Base-by-base conservation (phyloP, 2,888 invertebrate genomes). In the Hyalella azteca region DNA sequence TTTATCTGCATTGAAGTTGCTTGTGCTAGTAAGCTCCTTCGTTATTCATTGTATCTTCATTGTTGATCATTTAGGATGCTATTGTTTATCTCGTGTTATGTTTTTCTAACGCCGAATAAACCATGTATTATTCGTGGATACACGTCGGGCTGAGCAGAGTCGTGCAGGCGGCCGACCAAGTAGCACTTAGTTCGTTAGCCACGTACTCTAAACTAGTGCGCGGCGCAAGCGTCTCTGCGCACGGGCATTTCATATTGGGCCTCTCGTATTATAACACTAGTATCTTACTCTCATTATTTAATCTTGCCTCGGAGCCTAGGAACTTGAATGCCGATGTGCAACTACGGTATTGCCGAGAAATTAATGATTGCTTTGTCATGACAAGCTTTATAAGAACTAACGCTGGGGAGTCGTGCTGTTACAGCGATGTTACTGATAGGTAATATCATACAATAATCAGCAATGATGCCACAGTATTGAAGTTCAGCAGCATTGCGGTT, bases 261-360 rank as follows among this genome's bases (percentile, higher is more conserved):
- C 66, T 66, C 66, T 66, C 66, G 36, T 66, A 66, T 66, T 66
- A 66, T 66, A 66, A 36, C 66, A 36, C 66, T 66, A 36, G 36
- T 66, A 66, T 36, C 66, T 66, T 66, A 66, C 66, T 66, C 22
- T 66, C 66, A 66, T 66, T 66, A 54, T 54, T 54, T 54, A 54
- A 54, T 54, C 54, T 22, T 29, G 22, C 54, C 22, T 54, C 9
- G 54, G 29, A 29, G 54, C 54, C 29, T 54, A 54, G 54, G 19
- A 15, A 54, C 54, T 54, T 22, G 22, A 29, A n/a, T n/a, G n/a
- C n/a, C n/a, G n/a, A n/a, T n/a, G n/a, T n/a, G n/a, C n/a, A n/a
- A n/a, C n/a, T n/a, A n/a, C n/a, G n/a, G n/a, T n/a, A n/a, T n/a
- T n/a, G n/a, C n/a, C n/a, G n/a, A n/a, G n/a, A n/a, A n/a, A n/a